These are phyloP conservation scores for Bufo gargarizans DNA, from an alignment of 2,113 vertebrate species.

Conservation along the genomic window DNA sequence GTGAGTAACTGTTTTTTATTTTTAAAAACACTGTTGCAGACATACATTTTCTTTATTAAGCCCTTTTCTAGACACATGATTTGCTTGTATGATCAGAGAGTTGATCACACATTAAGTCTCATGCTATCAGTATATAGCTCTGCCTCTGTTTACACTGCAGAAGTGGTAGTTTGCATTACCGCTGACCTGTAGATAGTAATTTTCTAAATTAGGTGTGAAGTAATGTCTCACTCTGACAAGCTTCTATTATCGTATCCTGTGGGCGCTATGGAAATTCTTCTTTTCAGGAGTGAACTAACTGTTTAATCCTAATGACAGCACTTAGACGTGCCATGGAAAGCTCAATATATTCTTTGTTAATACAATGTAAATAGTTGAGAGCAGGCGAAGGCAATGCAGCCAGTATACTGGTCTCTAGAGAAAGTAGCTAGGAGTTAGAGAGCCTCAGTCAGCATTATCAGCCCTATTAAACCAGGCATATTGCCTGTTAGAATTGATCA, in stretches of 20 bases:
- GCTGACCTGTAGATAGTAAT: conserved; percentile 38
- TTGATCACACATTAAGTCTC: no score
- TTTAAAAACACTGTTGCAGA: no score
- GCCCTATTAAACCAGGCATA: no score
- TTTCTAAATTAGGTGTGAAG: conserved; percentile 56
- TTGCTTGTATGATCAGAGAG: no score
- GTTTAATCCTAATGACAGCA: not conserved
- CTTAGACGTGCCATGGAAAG: not conserved
- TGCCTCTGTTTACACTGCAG: conserved; percentile 9
- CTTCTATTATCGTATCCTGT: not conserved
- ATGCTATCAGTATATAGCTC: not conserved
- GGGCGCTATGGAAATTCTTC: not conserved
- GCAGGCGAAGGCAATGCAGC: not conserved
- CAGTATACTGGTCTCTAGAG: no score
- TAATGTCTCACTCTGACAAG: conserved; percentile 41
- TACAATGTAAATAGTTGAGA: not conserved
- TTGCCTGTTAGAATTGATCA: no score
- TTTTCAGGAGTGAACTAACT: conserved; percentile 25
- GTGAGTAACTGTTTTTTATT: no score
- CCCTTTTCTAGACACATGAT: no score
- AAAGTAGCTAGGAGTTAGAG: no score
- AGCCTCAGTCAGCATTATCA: no score
- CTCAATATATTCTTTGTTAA: not conserved
- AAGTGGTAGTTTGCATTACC: conserved; percentile 50
- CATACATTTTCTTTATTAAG: no score